Conservation (phyloP, 2,888 invertebrate genomes). For the Agriopis marginaria region DNA sequence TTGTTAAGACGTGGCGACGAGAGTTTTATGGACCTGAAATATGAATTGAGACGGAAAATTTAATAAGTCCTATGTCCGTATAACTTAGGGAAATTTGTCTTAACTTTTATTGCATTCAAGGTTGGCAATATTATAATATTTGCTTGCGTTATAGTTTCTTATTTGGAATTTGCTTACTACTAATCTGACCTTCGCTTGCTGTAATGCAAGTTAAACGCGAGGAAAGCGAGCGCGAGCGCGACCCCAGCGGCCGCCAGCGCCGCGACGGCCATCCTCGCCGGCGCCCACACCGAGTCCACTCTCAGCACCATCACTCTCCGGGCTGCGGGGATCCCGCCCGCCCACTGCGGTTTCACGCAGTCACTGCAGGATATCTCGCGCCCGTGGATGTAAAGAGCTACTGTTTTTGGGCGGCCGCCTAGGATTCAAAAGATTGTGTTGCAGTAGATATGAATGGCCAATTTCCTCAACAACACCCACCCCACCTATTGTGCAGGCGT, state of each 20-base stretch:
- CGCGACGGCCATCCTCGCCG: slow-evolving; percentile 91
- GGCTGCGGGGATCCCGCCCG: slow-evolving; percentile 93
- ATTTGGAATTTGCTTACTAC: no score
- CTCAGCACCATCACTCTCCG: slow-evolving; percentile 90
- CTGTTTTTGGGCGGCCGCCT: slow-evolving; percentile 90
- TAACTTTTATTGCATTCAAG: background rate
- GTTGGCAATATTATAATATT: no score
- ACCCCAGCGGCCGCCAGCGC: slow-evolving; percentile 92
- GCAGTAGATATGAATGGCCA: no score
- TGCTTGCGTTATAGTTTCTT: no score
- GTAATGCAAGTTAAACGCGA: slow-evolving; percentile 94
- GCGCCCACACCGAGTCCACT: slow-evolving; percentile 91
- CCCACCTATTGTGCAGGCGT: no score
- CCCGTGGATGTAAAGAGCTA: slow-evolving; percentile 90
- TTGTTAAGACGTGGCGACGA: slow-evolving; percentile 97
- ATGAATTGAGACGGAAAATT: background rate
- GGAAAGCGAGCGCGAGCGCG: slow-evolving; percentile 90
- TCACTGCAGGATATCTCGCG: slow-evolving; percentile 88
- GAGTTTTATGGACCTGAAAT: slow-evolving; percentile 93
- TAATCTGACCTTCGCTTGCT: slow-evolving; percentile 90
- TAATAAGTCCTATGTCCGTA: no score
- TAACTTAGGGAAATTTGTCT: no score
- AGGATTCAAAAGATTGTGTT: slow-evolving; percentile 44
- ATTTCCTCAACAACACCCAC: no score
- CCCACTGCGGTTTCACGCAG: slow-evolving; percentile 90